These are phyloP conservation scores for Drosophila grimshawi DNA, from an alignment of 1,140 invertebrate species.

Conservation along the genomic window DNA sequence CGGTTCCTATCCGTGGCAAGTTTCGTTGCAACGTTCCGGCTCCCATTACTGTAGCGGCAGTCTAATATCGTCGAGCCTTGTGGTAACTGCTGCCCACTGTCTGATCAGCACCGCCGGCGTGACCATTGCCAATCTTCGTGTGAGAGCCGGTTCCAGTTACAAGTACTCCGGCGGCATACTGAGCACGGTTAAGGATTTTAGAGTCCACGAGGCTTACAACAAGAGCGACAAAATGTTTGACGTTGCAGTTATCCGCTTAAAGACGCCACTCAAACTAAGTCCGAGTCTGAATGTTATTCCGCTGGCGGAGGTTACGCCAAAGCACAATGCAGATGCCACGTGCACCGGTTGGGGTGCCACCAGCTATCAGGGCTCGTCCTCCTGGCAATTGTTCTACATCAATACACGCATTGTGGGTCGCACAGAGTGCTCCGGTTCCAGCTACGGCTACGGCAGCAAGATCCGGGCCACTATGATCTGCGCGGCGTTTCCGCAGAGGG, in stretches of 20 bases:
- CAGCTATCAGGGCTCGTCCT: conserved; percentile 17
- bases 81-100: conserved; percentile 73
- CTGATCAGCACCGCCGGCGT: conserved; percentile 15
- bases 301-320: conserved; percentile 60
- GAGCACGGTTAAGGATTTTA: conserved; percentile 44
- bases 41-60: conserved; percentile 86
- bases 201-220: conserved; percentile 56
- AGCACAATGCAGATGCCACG: conserved; percentile 46
- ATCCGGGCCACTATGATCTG: conserved; percentile 67
- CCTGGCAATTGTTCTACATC: conserved; percentile 51
- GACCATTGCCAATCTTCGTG: conserved; percentile 28
- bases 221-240: conserved; percentile 78
- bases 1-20: conserved; percentile 56
- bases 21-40: conserved; percentile 61
- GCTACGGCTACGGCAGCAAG: conserved; percentile 58
- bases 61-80: conserved; percentile 84
- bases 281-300: conserved; percentile 80
- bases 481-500: conserved; percentile 49
- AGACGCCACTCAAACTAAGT: conserved; percentile 63
- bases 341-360: conserved; percentile 85
- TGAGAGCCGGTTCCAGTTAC: conserved; percentile 57
- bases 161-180: conserved; percentile 47
- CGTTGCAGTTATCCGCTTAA: conserved; percentile 85
- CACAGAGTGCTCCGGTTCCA: conserved; percentile 44
- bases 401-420: conserved; percentile 59